Evolutionary conservation across 2,113 vertebrate genomes (phyloP).

Genomic region (Oreochromis aureus): DNA sequence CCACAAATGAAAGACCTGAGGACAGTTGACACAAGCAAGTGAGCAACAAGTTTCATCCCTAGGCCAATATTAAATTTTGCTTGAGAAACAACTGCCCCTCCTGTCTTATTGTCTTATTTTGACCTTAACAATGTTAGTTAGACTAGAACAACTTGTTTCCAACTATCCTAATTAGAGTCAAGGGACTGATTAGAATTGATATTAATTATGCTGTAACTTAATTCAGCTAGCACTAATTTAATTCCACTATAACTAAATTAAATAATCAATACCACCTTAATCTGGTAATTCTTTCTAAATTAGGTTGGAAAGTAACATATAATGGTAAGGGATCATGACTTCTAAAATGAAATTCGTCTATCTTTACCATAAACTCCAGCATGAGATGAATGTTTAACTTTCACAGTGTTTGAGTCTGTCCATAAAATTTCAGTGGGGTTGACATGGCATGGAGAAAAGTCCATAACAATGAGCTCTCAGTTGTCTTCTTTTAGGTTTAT

Average conservation of each 20-base stretch:
- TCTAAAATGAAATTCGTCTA: not conserved
- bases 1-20: not conserved
- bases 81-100: accelerated
- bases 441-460: not conserved
- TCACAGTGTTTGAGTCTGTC: not conserved
- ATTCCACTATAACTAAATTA: not conserved
- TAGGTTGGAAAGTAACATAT: not conserved
- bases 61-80: not conserved
- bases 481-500: not conserved
- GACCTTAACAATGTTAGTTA: not conserved
- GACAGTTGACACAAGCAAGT: not conserved
- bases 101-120: not conserved
- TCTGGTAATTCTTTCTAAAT: not conserved
- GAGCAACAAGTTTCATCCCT: not conserved
- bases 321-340: not conserved
- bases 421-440: not conserved
- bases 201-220: not conserved
- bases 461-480: not conserved
- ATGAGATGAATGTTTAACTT: not conserved
- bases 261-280: not conserved
- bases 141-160: accelerated
- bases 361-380: not conserved
- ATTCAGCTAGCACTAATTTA: not conserved
- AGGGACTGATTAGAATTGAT: not conserved
- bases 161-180: not conserved